These are phyloP conservation scores for Neoascia interrupta DNA, from an alignment of 2,888 invertebrate species.

Conservation along the genomic window DNA sequence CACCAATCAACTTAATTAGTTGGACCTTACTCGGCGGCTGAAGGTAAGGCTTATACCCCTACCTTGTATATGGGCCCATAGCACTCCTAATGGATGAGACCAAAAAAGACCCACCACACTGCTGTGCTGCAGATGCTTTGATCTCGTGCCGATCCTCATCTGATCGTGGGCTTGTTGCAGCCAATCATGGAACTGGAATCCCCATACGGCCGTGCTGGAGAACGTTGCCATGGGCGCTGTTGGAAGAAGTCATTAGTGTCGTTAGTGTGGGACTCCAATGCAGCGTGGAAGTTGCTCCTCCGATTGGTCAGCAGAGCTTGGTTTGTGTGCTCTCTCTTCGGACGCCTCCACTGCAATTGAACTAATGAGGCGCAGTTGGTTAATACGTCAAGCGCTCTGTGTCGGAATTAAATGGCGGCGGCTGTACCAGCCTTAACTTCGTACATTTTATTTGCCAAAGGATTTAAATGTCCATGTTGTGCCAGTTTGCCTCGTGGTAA, in stretches of 20 bases:
- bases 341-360: constrained; percentile 47
- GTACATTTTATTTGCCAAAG: constrained; percentile 12
- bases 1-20: constrained; percentile 65
- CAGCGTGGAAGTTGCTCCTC: constrained; percentile 36
- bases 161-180: constrained; percentile 65
- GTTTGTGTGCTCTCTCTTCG: constrained; percentile 25
- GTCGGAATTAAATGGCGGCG: constrained; percentile 62
- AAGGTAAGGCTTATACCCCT: constrained; percentile 7
- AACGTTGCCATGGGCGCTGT: constrained; percentile 53
- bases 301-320: constrained; percentile 46
- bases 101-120: constrained; percentile 52
- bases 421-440: neutral
- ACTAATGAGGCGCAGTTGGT: constrained; percentile 55
- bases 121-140: constrained; percentile 38
- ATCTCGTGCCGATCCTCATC: constrained; percentile 63
- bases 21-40: constrained; percentile 15
- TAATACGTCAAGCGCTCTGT: constrained; percentile 9
- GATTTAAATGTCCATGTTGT: constrained; percentile 30
- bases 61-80: neutral
- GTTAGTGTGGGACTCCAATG: constrained; percentile 51
- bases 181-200: constrained; percentile 63
- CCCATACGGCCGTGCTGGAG: constrained; percentile 43
- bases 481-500: constrained; percentile 6
- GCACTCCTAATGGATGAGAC: constrained; percentile 43
- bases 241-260: constrained; percentile 60